Evolutionary conservation across 1,140 invertebrate species (phyloP), one percentile per base, ranked within the genome.

Genomic region (Drosophila pseudoobscura): DNA sequence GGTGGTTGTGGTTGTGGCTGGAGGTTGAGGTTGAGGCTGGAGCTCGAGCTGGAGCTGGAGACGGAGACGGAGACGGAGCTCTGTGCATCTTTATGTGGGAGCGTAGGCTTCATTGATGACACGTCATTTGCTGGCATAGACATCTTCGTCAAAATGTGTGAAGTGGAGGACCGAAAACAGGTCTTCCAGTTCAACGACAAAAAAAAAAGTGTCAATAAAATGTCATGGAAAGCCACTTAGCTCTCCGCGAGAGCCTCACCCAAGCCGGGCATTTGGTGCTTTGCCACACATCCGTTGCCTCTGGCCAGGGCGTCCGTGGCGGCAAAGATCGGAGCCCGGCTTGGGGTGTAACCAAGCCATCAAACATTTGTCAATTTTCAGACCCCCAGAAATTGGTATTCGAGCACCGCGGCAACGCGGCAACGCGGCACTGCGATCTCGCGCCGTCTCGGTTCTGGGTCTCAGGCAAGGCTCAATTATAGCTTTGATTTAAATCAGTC

Each of bases 401-500:
- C 79, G 24, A 26, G 24, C 24, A 26, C 0, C 24, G 17, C 62
- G 41, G 49, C 61, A 39, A 29, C 57, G 17, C 45, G 43, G 31
- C 29, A 31, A 29, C 57, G 17, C 45, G 43, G 31, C 29, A 31
- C 31, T 3, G 8, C 26, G 47, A 53, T 56, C 6, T 20, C 15
- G 31, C 46, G 55, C 24, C 5, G 5, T 26, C 60, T 44, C 47
- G 49, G 41, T 64, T 60, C 56, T 60, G 50, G 54, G 49, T 78
- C 61, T 53, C 70, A 59, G 66, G 70, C 65, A 68, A 73, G 64
- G 80, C 82, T 87, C 85, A 90, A 90, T 91, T 91, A 90, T 77
- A 72, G 75, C 55, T 88, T 91, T 91, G 89, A 91, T 90, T 91
- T 91, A 90, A 90, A 91, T 91, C 89, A 85, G 80, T 88, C 78